Evolutionary conservation across 2,797 vertebrate species (phyloP), one percentile per base, ranked within the genome.

Genomic region (Acanthopagrus latus): DNA sequence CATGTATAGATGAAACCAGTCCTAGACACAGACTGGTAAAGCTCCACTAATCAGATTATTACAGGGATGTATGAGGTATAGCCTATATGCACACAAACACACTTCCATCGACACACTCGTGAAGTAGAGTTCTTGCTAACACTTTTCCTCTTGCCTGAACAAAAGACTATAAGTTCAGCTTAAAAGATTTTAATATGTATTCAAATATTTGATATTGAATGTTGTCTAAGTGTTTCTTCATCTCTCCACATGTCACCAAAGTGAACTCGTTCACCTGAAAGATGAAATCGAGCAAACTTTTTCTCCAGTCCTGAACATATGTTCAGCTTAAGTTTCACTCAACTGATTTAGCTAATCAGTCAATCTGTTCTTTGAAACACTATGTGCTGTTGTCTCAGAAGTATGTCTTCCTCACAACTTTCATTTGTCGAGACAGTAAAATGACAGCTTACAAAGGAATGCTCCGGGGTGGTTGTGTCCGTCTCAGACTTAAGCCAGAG

Each of bases 41-140:
- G 91, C 90, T 89, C 73, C 20, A 0, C 69, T 94, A 94, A 95
- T 93, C 90, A 92, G 94, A 94, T 95, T 94, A 95, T 86, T 79
- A 84, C 80, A 79, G 76, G 76, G 77, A 91, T 88, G 69, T 64
- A 83, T 83, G 82, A 77, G 71, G 66, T 83, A 84, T 64, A 71
- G 72, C 71, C 65, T 71, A 74, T 23, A 83, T 54, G 59, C 79
- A 76, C 54, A 16, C 64, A 71, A 48, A 25, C 43, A 27, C 65
- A 73, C 54, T 74, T 41, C 79, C 73, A 63, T 59, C 81, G 63
- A 78, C 74, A 79, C 64, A 71, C 59, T 64, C 52, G 17, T 56
- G 59, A 16, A 67, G 57, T 59, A 70, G 14, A 69, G 10, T 79
- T 66, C 50, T 38, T 38, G 29, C 74, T 72, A 33, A 78, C 62